Base-by-base conservation (phyloP, 1,140 invertebrate genomes). In the Zaprionus tsacasi region DNA sequence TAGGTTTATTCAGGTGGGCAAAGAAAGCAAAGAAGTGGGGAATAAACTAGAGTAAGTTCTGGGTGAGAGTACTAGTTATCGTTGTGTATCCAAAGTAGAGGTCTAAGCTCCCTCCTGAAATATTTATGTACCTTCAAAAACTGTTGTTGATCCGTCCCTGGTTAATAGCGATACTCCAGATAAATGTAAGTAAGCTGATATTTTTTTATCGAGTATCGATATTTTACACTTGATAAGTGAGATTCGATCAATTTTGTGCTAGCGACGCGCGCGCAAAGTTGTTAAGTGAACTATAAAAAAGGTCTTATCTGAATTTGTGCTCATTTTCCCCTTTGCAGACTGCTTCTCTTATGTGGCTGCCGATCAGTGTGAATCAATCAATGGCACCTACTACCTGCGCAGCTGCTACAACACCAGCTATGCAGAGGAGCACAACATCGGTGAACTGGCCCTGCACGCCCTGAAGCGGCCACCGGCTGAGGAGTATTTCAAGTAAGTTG, bases 401-500 rank as follows among this genome's bases (percentile, higher is more conserved):
- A 93, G 92, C 86, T 94, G 93, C 88, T 93, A 91, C 76, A 95
- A 95, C 80, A 91, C 93, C 50, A 94, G 92, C 2, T 93, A 93
- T 45, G 92, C 94, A 1, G 82, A 91, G 38, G 93, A 92, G 50
- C 85, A 93, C 25, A 94, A 94, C 43, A 93, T 94, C 38, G 93
- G 91, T 4, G 93, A 92, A 27, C 75, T 94, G 71, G 94, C 94
- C 8, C 89, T 94, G 15, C 93, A 93, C 63, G 94, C 94, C 15
- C 92, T 95, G 30, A 93, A 94, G 76, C 93, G 94, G 75, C 95
- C 96, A 50, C 96, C 96, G 1, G 96, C 96, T 55, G 96, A 97
- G 91, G 96, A 97, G 92, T 97, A 96, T 92, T 97, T 97, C 92
- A 96, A 95, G 96, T 97, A 93, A 95, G 94, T 93, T 7, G n/a